Percentiles rank a stretch among this genome's conserved stretches.
Conservation (phyloP, 2,113 vertebrate genomes). For the Otus sunia region DNA sequence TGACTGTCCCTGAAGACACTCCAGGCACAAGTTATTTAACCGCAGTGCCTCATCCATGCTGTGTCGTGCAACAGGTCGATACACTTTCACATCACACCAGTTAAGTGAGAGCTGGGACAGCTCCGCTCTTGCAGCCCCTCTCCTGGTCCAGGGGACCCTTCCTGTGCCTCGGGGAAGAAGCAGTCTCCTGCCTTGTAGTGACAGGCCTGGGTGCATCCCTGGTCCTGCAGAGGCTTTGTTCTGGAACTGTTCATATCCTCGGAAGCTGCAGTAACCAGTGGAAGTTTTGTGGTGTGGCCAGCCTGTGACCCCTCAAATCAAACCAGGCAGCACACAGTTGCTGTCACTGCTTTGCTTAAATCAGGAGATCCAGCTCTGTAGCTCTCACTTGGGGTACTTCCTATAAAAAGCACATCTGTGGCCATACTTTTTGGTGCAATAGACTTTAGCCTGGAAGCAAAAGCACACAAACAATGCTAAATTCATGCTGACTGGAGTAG, state of each 20-base stretch:
- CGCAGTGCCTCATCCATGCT: neutral
- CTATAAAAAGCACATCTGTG: neutral
- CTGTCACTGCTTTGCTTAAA: neutral
- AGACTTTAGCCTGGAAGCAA: constrained; percentile 10
- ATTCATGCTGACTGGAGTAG: constrained; percentile 42
- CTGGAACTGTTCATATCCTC: neutral
- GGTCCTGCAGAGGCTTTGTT: neutral
- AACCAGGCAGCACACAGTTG: neutral
- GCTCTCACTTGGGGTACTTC: neutral
- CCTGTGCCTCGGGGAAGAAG: neutral
- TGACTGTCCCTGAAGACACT: neutral
- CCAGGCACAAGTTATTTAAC: neutral
- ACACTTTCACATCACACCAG: neutral
- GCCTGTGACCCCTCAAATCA: neutral
- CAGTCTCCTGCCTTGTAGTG: neutral
- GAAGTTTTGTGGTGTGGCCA: neutral
- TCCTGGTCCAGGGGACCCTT: neutral
- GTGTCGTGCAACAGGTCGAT: fast-evolving
- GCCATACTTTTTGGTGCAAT: neutral
- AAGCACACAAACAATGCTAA: constrained; percentile 22
- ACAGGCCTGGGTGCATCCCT: neutral
- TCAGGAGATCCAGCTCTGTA: neutral
- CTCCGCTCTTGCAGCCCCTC: neutral
- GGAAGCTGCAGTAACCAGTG: neutral
- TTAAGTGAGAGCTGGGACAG: neutral